These are phyloP conservation scores for Drosophila nebulosa DNA, from an alignment of 1,140 invertebrate genomes.

Conservation along the genomic window DNA sequence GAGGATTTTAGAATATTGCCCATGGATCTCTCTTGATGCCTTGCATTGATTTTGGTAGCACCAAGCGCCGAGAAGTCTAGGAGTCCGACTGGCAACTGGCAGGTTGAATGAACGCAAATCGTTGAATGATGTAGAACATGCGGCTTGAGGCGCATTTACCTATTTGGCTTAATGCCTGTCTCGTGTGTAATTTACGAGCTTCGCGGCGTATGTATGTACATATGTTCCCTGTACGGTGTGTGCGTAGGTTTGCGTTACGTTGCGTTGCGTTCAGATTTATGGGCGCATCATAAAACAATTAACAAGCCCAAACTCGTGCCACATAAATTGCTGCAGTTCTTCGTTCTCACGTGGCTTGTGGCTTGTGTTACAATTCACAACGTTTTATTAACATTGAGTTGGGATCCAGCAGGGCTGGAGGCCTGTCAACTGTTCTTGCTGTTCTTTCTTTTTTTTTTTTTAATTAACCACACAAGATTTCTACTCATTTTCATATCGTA, in stretches of 20 bases:
- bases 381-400: slow-evolving; percentile 50
- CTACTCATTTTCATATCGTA: slow-evolving; percentile 78
- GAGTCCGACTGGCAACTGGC: not conserved
- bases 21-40: slow-evolving; percentile 38
- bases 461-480: slow-evolving; percentile 79
- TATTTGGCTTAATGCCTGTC: slow-evolving; percentile 64
- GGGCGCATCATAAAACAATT: slow-evolving; percentile 77
- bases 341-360: slow-evolving; percentile 19
- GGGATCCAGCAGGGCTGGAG: slow-evolving; percentile 3
- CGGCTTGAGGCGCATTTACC: slow-evolving; percentile 53
- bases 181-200: slow-evolving; percentile 67
- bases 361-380: slow-evolving; percentile 73
- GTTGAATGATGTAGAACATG: slow-evolving; percentile 48
- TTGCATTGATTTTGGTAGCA: slow-evolving; percentile 11
- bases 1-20: slow-evolving; percentile 41
- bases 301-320: slow-evolving; percentile 76
- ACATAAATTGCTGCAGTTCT: slow-evolving; percentile 66
- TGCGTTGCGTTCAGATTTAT: slow-evolving; percentile 61
- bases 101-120: slow-evolving; percentile 30
- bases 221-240: not conserved
- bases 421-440: slow-evolving; percentile 23
- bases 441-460: slow-evolving; percentile 47
- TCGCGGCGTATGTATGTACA: slow-evolving; percentile 55
- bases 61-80: not conserved
- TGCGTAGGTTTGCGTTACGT: slow-evolving; percentile 32